These are phyloP conservation scores for Cecropterus lyciades DNA, from an alignment of 1,140 invertebrate species.

Conservation along the genomic window DNA sequence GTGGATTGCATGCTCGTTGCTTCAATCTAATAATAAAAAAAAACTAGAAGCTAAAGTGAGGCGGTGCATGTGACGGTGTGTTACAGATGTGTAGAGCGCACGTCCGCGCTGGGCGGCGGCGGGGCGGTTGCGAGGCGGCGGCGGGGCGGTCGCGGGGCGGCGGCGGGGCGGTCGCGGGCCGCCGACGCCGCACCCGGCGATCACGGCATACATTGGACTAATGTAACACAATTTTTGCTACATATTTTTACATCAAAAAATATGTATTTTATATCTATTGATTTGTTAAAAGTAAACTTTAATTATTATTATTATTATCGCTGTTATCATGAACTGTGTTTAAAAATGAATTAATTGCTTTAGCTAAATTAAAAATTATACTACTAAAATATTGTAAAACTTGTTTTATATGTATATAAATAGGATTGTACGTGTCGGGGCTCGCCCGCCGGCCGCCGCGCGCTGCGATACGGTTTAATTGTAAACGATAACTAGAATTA, in stretches of 20 bases:
- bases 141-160: too few species aligned
- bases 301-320: conserved; percentile 29
- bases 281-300: conserved; percentile 26
- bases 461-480: conserved; percentile 45
- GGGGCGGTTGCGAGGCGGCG: too few species aligned
- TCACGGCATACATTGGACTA: conserved; percentile 27
- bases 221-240: conserved; percentile 28
- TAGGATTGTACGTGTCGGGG: conserved; percentile 35
- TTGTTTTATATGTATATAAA: conserved; percentile 38
- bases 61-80: too few species aligned
- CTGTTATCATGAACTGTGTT: conserved; percentile 28
- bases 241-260: conserved; percentile 33
- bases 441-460: conserved; percentile 21
- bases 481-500: conserved; percentile 57
- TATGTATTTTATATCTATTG: conserved; percentile 31
- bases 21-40: too few species aligned
- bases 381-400: conserved; percentile 32
- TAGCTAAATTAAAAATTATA: conserved; percentile 36
- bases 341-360: conserved; percentile 28
- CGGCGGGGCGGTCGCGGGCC: not conserved
- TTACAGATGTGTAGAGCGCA: too few species aligned
- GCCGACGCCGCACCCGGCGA: too few species aligned
- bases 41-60: too few species aligned
- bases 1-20: too few species aligned
- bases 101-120: too few species aligned